Evolutionary conservation across 2,888 invertebrate species (phyloP).

Genomic region (Ichneumoninae sp.): DNA sequence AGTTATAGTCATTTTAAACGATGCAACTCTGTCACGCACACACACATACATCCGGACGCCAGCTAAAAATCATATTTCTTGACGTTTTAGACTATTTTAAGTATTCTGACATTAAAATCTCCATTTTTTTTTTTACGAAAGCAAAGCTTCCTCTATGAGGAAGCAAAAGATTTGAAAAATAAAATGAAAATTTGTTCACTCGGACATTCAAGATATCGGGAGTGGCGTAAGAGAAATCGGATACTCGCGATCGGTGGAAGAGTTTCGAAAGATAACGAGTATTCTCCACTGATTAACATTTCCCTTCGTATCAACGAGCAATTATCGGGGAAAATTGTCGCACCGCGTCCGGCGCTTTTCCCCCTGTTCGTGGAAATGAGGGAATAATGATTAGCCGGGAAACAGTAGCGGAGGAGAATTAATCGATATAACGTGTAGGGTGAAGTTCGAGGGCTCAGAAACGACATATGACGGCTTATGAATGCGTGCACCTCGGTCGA

Average conservation of each 20-base stretch:
- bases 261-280: not conserved
- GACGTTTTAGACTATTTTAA: too few relatives aligned
- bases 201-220: not conserved
- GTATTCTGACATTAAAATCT: too few relatives aligned
- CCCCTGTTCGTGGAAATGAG: not conserved
- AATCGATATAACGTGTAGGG: not conserved
- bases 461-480: constrained; percentile 33
- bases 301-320: constrained; percentile 4
- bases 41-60: too few relatives aligned
- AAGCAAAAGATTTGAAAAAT: too few relatives aligned
- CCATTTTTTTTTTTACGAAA: too few relatives aligned
- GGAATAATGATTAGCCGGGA: constrained; percentile 17
- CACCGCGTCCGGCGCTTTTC: not conserved
- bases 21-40: too few relatives aligned
- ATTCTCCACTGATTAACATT: not conserved
- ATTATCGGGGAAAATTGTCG: not conserved
- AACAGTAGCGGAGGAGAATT: constrained; percentile 13
- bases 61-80: too few relatives aligned
- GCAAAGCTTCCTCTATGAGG: too few relatives aligned
- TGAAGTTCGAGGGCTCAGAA: not conserved
- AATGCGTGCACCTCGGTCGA: not conserved
- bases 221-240: not conserved
- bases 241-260: not conserved
- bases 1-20: too few relatives aligned
- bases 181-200: too few relatives aligned